Evolutionary conservation across 2,888 invertebrate genomes (phyloP), one percentile per base, ranked within the genome.

Genomic region (Sminthurinus aureus): DNA sequence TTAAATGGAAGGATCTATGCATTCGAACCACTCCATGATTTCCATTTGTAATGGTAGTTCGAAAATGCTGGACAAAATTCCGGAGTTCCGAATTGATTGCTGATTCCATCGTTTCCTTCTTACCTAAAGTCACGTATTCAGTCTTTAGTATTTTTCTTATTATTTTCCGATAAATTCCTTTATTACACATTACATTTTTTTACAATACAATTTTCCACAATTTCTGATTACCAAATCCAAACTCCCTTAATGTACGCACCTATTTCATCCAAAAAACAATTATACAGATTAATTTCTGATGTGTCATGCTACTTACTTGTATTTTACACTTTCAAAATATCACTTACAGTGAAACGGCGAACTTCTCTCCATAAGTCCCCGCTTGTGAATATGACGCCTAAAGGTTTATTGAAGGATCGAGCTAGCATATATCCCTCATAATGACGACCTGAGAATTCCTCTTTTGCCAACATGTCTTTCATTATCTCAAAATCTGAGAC

Each of bases 301-400:
- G 38, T 4, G 38, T 38, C 38, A 38, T 38, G 6, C 38, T 4
- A 38, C 3, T 38, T 4, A 4, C 6, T 38, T 6, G 6, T 38
- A 38, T 38, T 38, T 38, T 38, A 38, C 6, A 38, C 38, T 38
- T 6, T 38, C 38, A 38, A 38, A 38, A 38, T 38, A 6, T 52
- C 66, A 0, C 81, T 64, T n/a, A 78, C 81, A 15, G 58, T 58
- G 24, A 84, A 84, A 38, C 69, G 50, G 0, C 84, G 66, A 20
- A 81, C 18, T 1, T 50, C 67, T 18, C 58, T 67, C 84, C 84
- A 84, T 13, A 58, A 18, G 11, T 84, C 81, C 26, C 81, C 84
- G 50, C 73, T 78, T 2, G 71, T 75, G 26, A 84, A 84, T 51
- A 84, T 75, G 9, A 84, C 71, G 8, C 82, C 79, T n/a, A 79